phyloP scores from a whole-genome alignment of 2,888 invertebrate species.

The Sycophila texana region DNA sequence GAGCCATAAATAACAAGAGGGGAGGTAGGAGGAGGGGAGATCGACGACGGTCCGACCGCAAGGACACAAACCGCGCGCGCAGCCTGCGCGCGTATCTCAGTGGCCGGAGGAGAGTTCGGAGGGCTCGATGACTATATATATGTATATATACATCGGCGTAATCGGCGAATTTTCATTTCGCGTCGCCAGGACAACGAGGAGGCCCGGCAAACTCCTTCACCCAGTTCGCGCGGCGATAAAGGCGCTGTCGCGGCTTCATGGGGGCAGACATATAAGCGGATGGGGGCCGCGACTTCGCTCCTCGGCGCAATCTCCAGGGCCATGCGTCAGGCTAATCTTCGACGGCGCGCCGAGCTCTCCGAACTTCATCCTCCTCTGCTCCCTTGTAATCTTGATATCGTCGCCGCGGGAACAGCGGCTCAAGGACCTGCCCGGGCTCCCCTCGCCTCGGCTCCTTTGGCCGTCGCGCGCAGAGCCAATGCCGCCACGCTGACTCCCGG shows the following conservation, averaged over 20 bases:
- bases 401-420: slow-evolving; percentile 26
- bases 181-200: background rate
- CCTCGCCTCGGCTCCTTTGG: background rate
- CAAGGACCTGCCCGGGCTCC: slow-evolving; percentile 41
- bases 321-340: slow-evolving; percentile 70
- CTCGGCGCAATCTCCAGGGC: slow-evolving; percentile 62
- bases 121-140: background rate
- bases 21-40: background rate
- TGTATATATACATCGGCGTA: background rate
- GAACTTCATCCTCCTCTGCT: slow-evolving; percentile 32
- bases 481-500: slow-evolving; percentile 7
- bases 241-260: slow-evolving; percentile 34
- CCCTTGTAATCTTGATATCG: slow-evolving; percentile 61
- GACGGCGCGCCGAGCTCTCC: slow-evolving; percentile 57
- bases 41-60: background rate
- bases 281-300: slow-evolving; percentile 60
- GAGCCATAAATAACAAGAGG: slow-evolving; percentile 44
- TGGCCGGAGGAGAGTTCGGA: background rate
- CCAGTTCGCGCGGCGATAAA: slow-evolving; percentile 5
- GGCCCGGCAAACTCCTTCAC: background rate
- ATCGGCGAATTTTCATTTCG: slow-evolving; percentile 33
- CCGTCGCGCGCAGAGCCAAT: background rate
- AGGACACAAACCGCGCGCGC: background rate
- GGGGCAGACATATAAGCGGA: slow-evolving; percentile 61
- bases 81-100: background rate